phyloP scores from a whole-genome alignment of 1,140 invertebrate genomes.

The Lepidurus arcticus region DNA sequence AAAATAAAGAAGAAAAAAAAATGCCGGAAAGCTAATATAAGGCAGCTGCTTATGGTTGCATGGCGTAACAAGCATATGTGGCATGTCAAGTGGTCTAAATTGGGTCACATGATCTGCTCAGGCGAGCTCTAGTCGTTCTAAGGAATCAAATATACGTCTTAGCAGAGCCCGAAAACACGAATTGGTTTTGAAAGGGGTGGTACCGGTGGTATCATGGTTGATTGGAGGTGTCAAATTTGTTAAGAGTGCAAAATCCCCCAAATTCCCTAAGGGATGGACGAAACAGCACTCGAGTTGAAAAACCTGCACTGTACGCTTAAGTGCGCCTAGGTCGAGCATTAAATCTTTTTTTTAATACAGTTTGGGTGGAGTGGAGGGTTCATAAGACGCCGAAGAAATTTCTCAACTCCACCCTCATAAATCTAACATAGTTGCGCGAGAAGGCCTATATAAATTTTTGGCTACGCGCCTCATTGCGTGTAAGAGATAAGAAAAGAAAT shows the following conservation, averaged over 20 bases:
- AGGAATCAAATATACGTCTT: background rate
- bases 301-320: background rate
- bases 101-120: conserved; percentile 6
- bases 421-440: background rate
- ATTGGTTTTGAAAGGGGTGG: background rate
- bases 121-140: background rate
- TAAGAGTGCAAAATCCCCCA: background rate
- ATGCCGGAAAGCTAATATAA: conserved; percentile 2
- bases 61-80: background rate
- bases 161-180: background rate
- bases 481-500: background rate
- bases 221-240: background rate
- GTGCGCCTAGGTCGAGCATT: conserved; percentile 9
- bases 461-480: background rate
- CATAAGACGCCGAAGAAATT: background rate
- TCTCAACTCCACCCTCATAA: background rate
- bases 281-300: background rate
- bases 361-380: background rate
- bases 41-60: background rate
- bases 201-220: background rate
- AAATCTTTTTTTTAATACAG: background rate
- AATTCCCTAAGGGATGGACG: no score
- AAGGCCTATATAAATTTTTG: background rate
- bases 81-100: conserved; percentile 14
- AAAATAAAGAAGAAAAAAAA: background rate